Evolutionary conservation across 2,888 invertebrate species (phyloP).

Genomic region (Trypoxylon attenuatum): DNA sequence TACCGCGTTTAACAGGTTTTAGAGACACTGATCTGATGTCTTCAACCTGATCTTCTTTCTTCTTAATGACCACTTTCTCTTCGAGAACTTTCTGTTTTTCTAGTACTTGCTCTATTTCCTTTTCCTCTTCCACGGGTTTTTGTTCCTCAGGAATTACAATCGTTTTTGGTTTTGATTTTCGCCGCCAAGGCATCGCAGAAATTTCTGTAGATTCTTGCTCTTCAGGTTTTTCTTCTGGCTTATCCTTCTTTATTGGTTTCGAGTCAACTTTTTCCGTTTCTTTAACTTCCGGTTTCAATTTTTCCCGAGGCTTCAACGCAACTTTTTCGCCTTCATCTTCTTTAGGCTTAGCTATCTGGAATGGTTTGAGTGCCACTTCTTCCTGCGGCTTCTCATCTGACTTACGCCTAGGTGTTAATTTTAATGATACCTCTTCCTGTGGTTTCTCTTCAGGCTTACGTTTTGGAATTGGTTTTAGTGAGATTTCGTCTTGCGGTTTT

Average conservation of each 20-base stretch:
- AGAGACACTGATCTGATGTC: slow-evolving; percentile 53
- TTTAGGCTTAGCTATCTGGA: slow-evolving; percentile 40
- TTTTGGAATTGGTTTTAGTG: slow-evolving; percentile 48
- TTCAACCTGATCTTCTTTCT: slow-evolving; percentile 63
- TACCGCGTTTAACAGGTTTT: slow-evolving; percentile 51
- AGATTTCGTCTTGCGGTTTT: slow-evolving; percentile 55
- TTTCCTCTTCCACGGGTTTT: slow-evolving; percentile 43
- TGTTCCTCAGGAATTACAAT: slow-evolving; percentile 39
- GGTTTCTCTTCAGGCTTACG: slow-evolving; percentile 41
- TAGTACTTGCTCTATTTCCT: slow-evolving; percentile 4
- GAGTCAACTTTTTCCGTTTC: slow-evolving; percentile 42
- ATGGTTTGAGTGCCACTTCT: slow-evolving; percentile 43
- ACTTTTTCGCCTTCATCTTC: slow-evolving; percentile 43
- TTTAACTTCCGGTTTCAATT: slow-evolving; percentile 48
- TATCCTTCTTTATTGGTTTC: slow-evolving; percentile 34
- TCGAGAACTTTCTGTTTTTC: not conserved
- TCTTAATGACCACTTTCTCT: slow-evolving; percentile 51
- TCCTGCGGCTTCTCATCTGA: slow-evolving; percentile 38
- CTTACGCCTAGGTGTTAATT: slow-evolving; percentile 48
- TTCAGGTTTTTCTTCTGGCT: slow-evolving; percentile 47
- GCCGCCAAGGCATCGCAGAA: slow-evolving; percentile 61
- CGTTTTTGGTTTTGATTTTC: slow-evolving; percentile 45
- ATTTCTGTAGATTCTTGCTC: slow-evolving; percentile 41
- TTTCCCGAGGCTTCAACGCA: slow-evolving; percentile 37
- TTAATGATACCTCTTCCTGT: slow-evolving; percentile 59